phyloP scores from a whole-genome alignment of 37 sponge, comb jelly and placozoan species.

The Mnemiopsis leidyi region DNA sequence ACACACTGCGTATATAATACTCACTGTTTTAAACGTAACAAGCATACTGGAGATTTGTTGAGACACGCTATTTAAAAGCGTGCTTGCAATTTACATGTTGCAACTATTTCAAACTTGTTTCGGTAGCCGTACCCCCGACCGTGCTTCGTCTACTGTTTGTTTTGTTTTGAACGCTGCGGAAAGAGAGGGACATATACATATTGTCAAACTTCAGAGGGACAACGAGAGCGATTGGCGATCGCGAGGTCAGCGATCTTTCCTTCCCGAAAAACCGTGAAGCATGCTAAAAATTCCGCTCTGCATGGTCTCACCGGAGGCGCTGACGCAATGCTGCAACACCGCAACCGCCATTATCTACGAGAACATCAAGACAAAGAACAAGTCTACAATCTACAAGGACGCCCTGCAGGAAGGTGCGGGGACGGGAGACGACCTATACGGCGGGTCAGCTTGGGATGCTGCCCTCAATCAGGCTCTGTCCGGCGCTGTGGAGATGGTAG shows the following conservation, averaged over 20 bases:
- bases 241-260: neutral
- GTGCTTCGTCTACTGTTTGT: neutral
- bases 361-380: conserved; percentile 19
- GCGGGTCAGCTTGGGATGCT: neutral
- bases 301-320: conserved; percentile 57
- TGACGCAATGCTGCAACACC: neutral
- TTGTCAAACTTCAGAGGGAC: neutral
- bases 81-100: neutral
- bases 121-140: neutral
- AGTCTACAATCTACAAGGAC: conserved; percentile 44
- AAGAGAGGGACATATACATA: too few relatives aligned
- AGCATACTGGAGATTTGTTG: too few relatives aligned
- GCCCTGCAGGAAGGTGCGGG: neutral
- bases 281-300: conserved; percentile 58
- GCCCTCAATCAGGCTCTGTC: neutral
- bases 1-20: neutral
- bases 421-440: neutral
- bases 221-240: neutral
- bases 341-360: conserved; percentile 44
- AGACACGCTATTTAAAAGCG: neutral
- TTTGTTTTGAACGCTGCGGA: neutral
- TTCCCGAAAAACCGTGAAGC: too few relatives aligned
- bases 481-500: neutral
- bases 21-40: neutral
- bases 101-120: neutral